Base-by-base conservation (phyloP, 92 coral and sea anemone species). In the Montipora capitata region DNA sequence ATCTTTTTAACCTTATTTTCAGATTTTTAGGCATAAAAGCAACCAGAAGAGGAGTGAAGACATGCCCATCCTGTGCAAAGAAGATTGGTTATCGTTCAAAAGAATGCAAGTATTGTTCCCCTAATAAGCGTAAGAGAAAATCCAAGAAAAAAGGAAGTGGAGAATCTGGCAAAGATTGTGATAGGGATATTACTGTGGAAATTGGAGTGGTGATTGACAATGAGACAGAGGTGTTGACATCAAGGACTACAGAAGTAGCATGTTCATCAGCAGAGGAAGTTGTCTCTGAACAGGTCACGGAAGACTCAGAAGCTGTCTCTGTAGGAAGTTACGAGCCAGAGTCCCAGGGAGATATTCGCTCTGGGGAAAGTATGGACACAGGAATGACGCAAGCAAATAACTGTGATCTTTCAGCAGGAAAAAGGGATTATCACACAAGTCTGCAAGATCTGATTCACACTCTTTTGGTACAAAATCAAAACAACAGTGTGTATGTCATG, bases 11-110 rank as follows among this genome's bases (percentile, higher is more conserved):
- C 18, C n/a, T 62, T 62, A 3, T 63, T 68, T 52, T 40, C 72
- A 96, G 98, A 79, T 92, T 97, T 16, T 82, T 97, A 80, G 98
- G 87, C 15, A 96, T 93, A 7, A 96, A 94, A 89, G 95, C 99
- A 3, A 97, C 99, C 27, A 89, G 98, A 63, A 86, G 99, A 68
- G 99, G 99, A 41, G 99, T 97, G 13, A 96, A 96, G 74, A 97
- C 96, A 18, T 97, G 99, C 72, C 97, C 96, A 17, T 68, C 74
- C 16, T 97, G 99, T 58, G 78, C 83, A 16, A 96, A 96, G 35
- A 94, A 94, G 89, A 96, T 97, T 88, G 99, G 99, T 13, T 94
- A 96, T 88, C 85, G 99, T 68, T 91, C 99, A 7, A 97, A 97
- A 71, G 96, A 91, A 52, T 97, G 99, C 78, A 97, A 97, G 58